Evolutionary conservation across 2,888 invertebrate species (phyloP), one percentile per base, ranked within the genome.

Genomic region (Trilocha varians): DNA sequence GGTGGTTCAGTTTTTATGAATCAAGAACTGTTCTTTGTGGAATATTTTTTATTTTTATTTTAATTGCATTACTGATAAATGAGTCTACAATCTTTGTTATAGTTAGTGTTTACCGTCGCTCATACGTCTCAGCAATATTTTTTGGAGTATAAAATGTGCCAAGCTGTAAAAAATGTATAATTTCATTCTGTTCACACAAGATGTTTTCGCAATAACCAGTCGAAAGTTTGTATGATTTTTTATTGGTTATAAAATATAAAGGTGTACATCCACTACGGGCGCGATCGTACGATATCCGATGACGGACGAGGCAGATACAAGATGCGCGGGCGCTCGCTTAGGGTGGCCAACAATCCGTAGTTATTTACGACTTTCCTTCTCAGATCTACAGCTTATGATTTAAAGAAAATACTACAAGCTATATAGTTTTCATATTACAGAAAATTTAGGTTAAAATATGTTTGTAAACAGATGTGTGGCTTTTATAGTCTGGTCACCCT

Each of bases 251-350:
- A 38, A 39, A 44, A 33, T 25, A 39, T 36, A 43, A 34, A 41
- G 40, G 40, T 41, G 32, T 32, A 50, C 46, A 48, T 50, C 45
- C 43, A 46, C 40, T 55, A 40, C 58, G 59, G 62, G 65, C 60
- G 59, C 62, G 71, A 76, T 76, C 60, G 58, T 55, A 57, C 70
- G 79, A 78, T 78, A 79, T 64, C 62, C 62, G 59, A 70, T 79
- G 79, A 80, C 71, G 62, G 53, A 78, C 70, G 71, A 59, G 60
- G 57, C 51, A 56, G 71, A 70, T 70, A 66, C 44, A 34, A 45
- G 44, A 36, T 55, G 64, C 67, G 63, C 60, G 50, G 40, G 59
- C 63, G 25, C 25, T 25, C 25, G 6, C 25, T 6, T 25, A 25
- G 25, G 25, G 25, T 25, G 25, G 25, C 25, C 25, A 25, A 25